A percentile compares a stretch with the other conserved stretches of the same genome.
phyloP scores from a whole-genome alignment of 2,888 invertebrate species.

The Scaptomyza parva region DNA sequence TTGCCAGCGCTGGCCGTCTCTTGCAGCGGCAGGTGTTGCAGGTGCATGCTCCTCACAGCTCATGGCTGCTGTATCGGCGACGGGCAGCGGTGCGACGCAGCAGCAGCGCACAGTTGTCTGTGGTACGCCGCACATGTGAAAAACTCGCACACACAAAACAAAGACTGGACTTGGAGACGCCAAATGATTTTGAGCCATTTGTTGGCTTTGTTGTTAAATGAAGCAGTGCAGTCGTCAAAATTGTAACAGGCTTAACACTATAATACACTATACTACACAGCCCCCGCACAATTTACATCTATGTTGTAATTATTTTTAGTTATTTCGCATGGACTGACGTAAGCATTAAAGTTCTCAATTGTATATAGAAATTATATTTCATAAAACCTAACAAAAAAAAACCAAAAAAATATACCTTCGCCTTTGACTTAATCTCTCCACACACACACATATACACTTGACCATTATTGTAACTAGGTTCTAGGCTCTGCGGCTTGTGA shows the following conservation, averaged over 20 bases:
- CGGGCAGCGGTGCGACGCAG: conserved; percentile 70
- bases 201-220: conserved; percentile 72
- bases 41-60: conserved; percentile 79
- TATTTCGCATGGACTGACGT: conserved; percentile 67
- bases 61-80: conserved; percentile 73
- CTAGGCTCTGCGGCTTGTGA: conserved; percentile 35
- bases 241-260: conserved; percentile 67
- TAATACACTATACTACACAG: conserved; percentile 1
- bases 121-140: conserved; percentile 85
- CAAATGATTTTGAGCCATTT: conserved; percentile 64
- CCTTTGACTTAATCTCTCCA: conserved; percentile 7
- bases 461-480: conserved; percentile 20
- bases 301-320: conserved; percentile 37
- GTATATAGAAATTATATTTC: conserved; percentile 9
- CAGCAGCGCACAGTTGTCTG: conserved; percentile 83
- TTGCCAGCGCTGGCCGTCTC: conserved; percentile 84
- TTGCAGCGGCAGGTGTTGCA: conserved; percentile 80
- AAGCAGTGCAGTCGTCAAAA: conserved; percentile 75
- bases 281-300: conserved; percentile 9
- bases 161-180: conserved; percentile 67
- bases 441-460: conserved; percentile 17
- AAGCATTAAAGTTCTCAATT: conserved; percentile 58
- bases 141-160: conserved; percentile 27
- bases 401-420: neutral
- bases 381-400: conserved; percentile 12